Evolutionary conservation across 2,797 vertebrate genomes (phyloP).

Genomic region (Hippoglossus hippoglossus): DNA sequence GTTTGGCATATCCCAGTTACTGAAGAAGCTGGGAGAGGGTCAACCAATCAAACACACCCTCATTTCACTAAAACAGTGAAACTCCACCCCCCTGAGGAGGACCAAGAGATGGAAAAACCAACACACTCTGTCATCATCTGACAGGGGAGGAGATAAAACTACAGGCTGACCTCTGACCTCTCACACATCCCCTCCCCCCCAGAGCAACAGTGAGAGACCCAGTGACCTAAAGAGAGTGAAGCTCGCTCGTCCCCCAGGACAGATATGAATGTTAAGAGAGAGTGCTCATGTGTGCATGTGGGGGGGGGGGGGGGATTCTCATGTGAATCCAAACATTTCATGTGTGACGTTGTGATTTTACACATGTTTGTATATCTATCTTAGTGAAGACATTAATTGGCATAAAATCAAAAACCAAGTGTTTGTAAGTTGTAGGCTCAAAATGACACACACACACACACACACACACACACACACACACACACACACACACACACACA

Average conservation of each 20-base stretch:
- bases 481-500: neutral
- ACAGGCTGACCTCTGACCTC: conserved; percentile 52
- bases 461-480: no score
- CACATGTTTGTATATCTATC: no score
- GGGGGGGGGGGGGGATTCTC: no score
- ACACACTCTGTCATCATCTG: conserved; percentile 29
- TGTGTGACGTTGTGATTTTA: no score
- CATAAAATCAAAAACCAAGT: no score
- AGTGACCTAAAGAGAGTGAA: conserved; percentile 27
- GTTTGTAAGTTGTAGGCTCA: no score
- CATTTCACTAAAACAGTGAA: neutral
- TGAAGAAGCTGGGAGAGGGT: neutral
- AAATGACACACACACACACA: no score
- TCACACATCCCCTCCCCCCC: conserved; percentile 4
- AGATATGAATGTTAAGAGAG: neutral
- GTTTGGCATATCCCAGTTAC: conserved; percentile 15
- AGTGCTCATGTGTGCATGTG: neutral
- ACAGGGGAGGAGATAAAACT: conserved; percentile 38
- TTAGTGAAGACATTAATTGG: no score
- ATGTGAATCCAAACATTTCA: no score
- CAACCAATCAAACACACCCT: conserved; percentile 12
- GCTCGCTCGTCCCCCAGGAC: neutral
- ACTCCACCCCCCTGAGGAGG: conserved; percentile 4
- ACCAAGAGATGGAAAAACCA: conserved; percentile 12
- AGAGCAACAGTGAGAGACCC: conserved; percentile 21